A percentile compares a stretch with the other conserved stretches of the same genome.
These are phyloP conservation scores for Aproaerema taeniolella DNA, from an alignment of 2,888 invertebrate genomes.

Conservation along the genomic window DNA sequence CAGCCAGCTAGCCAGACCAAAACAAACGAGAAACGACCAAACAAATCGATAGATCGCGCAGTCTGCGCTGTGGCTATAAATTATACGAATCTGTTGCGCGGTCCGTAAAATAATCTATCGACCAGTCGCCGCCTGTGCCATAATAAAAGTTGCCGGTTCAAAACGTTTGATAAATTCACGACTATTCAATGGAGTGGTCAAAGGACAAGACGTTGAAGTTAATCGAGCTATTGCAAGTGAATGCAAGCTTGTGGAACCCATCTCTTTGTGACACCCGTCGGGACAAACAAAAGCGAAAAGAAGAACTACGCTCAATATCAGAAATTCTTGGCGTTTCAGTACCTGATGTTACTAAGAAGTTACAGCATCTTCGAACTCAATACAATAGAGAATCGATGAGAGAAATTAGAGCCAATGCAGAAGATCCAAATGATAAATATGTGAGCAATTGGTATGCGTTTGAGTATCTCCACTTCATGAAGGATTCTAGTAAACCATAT, in stretches of 20 bases:
- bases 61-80: constrained; percentile 3
- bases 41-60: constrained; percentile 8
- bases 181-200: constrained; percentile 63
- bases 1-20: too few relatives aligned
- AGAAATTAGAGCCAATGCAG: constrained; percentile 65
- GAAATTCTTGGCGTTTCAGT: constrained; percentile 51
- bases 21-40: neutral
- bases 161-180: constrained; percentile 16
- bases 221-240: constrained; percentile 62
- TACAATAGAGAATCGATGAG: constrained; percentile 78
- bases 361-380: constrained; percentile 78
- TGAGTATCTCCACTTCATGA: constrained; percentile 77
- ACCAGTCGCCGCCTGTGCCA: constrained; percentile 34
- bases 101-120: constrained; percentile 41
- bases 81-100: neutral
- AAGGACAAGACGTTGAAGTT: constrained; percentile 67
- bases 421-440: constrained; percentile 73
- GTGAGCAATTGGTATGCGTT: constrained; percentile 76
- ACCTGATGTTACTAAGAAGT: constrained; percentile 76
- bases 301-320: constrained; percentile 58
- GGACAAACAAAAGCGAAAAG: constrained; percentile 65
- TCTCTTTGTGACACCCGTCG: constrained; percentile 58
- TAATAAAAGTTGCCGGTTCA: neutral
- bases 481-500: constrained; percentile 72
- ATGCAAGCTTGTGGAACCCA: constrained; percentile 62